phyloP scores from a whole-genome alignment of 1,140 invertebrate genomes.

The Aphelenchoides besseyi region DNA sequence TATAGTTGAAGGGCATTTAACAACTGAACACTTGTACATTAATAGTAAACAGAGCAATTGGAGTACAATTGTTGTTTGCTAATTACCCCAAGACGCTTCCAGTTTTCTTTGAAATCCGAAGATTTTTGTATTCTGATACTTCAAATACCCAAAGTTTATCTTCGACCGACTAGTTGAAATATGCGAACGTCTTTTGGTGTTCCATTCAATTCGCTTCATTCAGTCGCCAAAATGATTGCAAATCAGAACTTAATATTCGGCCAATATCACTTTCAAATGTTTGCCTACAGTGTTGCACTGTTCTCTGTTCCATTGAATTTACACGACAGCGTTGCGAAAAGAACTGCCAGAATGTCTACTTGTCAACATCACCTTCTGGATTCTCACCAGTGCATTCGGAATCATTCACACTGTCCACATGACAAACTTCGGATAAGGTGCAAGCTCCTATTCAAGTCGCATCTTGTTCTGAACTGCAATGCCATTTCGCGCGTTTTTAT shows the following conservation, averaged over 20 bases:
- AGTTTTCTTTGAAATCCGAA: too few species aligned
- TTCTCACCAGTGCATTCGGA: background rate
- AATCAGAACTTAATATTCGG: background rate
- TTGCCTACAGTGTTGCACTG: background rate
- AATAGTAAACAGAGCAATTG: too few species aligned
- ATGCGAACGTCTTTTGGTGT: background rate
- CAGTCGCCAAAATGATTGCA: background rate
- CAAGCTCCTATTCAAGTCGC: background rate
- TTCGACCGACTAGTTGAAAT: background rate
- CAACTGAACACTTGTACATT: too few species aligned
- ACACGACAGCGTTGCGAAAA: background rate
- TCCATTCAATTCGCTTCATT: background rate
- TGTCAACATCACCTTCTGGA: background rate
- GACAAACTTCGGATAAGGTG: background rate
- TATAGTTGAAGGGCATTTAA: too few species aligned
- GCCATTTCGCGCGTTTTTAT: background rate
- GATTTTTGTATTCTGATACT: too few species aligned
- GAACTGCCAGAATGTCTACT: background rate
- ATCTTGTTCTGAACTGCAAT: background rate
- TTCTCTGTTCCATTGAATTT: background rate
- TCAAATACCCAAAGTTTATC: too few species aligned
- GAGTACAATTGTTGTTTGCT: background rate
- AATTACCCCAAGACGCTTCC: too few species aligned
- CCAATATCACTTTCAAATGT: background rate
- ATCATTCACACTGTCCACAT: background rate